Evolutionary conservation across 2,797 vertebrate genomes (phyloP).

Genomic region (Kryptolebias ocellatus): DNA sequence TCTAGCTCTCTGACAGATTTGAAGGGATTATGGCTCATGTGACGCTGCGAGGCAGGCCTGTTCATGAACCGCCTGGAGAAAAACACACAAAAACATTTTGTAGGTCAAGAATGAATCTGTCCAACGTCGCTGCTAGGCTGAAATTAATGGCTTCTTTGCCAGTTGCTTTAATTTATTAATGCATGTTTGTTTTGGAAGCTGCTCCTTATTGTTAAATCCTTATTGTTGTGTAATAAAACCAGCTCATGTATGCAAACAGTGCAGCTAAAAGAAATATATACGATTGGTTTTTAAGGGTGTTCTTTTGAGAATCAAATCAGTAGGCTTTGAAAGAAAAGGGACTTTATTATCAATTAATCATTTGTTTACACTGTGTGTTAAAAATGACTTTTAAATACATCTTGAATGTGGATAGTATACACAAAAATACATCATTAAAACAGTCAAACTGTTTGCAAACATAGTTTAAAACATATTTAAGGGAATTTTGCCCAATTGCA

Average conservation of each 20-base stretch:
- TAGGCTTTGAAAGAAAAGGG: background rate
- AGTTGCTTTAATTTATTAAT: slow-evolving; percentile 35
- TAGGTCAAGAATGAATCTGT: slow-evolving; percentile 33
- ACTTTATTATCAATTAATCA: slow-evolving; percentile 19
- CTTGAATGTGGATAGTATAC: too few species aligned
- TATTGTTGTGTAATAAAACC: slow-evolving; percentile 4
- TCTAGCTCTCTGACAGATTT: slow-evolving; percentile 50
- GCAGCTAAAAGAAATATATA: slow-evolving; percentile 6
- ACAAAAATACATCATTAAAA: background rate
- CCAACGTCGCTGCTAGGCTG: slow-evolving; percentile 9
- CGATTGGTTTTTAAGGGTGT: slow-evolving; percentile 30
- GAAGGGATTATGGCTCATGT: slow-evolving; percentile 53
- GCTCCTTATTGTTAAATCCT: slow-evolving; percentile 38
- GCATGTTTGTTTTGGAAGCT: slow-evolving; percentile 47
- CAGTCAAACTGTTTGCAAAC: background rate
- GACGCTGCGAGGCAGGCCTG: slow-evolving; percentile 49
- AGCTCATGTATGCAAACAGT: slow-evolving; percentile 23
- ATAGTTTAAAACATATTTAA: background rate
- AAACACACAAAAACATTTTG: slow-evolving; percentile 19
- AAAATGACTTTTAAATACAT: background rate
- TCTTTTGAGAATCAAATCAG: slow-evolving; percentile 13
- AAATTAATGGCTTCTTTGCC: slow-evolving; percentile 21
- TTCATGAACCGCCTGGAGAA: slow-evolving; percentile 32
- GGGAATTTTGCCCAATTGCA: background rate
- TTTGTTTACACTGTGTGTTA: slow-evolving; percentile 15